phyloP scores from a whole-genome alignment of 1,140 invertebrate species.

The Scaptomyza montana region DNA sequence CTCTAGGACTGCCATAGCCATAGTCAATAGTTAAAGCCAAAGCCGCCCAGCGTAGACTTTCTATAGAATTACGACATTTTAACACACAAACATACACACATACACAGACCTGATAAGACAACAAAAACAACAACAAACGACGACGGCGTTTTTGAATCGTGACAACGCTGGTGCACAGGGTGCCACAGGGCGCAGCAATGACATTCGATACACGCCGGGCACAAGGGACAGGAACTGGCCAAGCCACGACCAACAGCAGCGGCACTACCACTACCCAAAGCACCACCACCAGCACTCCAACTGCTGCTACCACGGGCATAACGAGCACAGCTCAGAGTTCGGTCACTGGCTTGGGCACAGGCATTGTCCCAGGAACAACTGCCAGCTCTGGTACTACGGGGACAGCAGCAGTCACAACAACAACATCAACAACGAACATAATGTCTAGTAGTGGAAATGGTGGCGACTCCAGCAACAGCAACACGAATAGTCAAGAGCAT shows the following conservation, averaged over 20 bases:
- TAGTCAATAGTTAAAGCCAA: constrained; percentile 63
- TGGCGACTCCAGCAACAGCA: constrained; percentile 33
- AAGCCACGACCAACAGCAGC: constrained; percentile 53
- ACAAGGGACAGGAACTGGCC: constrained; percentile 60
- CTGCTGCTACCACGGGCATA: constrained; percentile 7
- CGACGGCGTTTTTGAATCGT: constrained; percentile 31
- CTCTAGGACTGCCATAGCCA: constrained; percentile 71
- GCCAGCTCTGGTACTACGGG: not conserved
- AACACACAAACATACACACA: not conserved
- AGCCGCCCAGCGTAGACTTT: constrained; percentile 73
- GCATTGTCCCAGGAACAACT: constrained; percentile 39
- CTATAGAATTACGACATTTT: constrained; percentile 52
- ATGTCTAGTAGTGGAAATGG: not conserved
- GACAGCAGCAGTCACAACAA: constrained; percentile 48
- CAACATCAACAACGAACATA: constrained; percentile 4
- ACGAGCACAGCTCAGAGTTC: constrained; percentile 49
- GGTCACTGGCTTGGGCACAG: constrained; percentile 11
- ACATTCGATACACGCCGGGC: constrained; percentile 78
- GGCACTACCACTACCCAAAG: constrained; percentile 32
- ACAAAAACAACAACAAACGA: constrained; percentile 28
- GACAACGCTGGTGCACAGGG: constrained; percentile 21
- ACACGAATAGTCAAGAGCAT: constrained; percentile 57
- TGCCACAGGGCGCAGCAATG: constrained; percentile 56
- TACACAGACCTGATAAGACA: constrained; percentile 25
- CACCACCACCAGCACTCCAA: constrained; percentile 16